Percentiles rank a stretch among this genome's conserved stretches.
Evolutionary conservation across 2,797 vertebrate genomes (phyloP).

Genomic region (Spatula clypeata): DNA sequence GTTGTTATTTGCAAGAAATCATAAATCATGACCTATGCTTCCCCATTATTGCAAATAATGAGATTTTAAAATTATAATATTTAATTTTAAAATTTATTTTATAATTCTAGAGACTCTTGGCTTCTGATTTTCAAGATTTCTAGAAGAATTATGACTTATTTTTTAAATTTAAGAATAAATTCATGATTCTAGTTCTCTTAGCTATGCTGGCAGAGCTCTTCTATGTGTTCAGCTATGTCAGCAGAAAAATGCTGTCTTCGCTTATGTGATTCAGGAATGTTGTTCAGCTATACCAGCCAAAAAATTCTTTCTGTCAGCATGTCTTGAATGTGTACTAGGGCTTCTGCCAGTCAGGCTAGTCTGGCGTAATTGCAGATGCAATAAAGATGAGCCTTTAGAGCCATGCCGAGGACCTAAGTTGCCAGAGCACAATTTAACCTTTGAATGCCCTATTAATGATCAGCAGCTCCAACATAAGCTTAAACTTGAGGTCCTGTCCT

Average conservation of each 20-base stretch:
- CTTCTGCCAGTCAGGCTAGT: not conserved
- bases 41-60: not conserved
- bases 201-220: not conserved
- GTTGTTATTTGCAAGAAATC: not conserved
- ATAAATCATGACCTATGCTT: not conserved
- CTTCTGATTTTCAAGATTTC: not conserved
- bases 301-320: not conserved
- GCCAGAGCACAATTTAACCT: not conserved
- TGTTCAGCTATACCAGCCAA: conserved; percentile 2
- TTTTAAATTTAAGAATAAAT: not conserved
- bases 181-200: not conserved
- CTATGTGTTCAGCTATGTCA: not conserved
- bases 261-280: conserved; percentile 9
- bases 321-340: not conserved
- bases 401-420: accelerated
- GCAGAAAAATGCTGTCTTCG: conserved; percentile 14
- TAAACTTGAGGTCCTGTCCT: not conserved
- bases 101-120: not conserved
- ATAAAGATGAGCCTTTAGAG: not conserved
- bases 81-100: not conserved
- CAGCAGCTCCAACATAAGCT: accelerated
- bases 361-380: not conserved
- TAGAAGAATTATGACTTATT: not conserved
- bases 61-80: not conserved
- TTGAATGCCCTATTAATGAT: accelerated